A percentile compares a stretch with the other conserved stretches of the same genome.
phyloP scores from a whole-genome alignment of 2,797 vertebrate species.

The Aeoliscus strigatus region DNA sequence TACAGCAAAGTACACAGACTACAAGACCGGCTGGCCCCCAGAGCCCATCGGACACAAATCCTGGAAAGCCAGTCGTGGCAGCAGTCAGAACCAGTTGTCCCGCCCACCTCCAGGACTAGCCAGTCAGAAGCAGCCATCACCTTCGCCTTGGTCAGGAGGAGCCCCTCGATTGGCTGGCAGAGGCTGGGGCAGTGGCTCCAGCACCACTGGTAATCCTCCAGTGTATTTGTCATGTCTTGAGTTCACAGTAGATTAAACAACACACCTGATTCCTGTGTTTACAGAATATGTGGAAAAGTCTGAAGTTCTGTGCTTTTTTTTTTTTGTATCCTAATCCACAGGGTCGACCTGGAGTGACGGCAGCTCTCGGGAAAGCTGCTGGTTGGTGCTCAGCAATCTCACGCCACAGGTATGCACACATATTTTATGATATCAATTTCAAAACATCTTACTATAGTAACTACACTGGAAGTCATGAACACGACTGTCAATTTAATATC shows the following conservation, averaged over 20 bases:
- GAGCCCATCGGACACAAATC: constrained; percentile 98
- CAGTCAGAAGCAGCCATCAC: constrained; percentile 87
- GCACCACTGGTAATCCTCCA: constrained; percentile 77
- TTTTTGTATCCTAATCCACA: constrained; percentile 41
- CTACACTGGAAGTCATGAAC: neutral
- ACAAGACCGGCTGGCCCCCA: constrained; percentile 97
- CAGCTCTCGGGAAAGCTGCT: constrained; percentile 90
- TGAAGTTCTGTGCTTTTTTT: neutral
- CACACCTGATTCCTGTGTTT: no score
- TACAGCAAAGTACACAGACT: constrained; percentile 93
- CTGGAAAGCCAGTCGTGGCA: constrained; percentile 92
- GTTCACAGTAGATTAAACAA: no score
- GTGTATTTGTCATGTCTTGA: neutral
- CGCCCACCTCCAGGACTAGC: constrained; percentile 93
- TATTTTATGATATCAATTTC: no score
- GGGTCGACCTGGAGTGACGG: constrained; percentile 93
- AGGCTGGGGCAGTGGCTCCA: constrained; percentile 83
- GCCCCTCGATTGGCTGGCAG: constrained; percentile 83
- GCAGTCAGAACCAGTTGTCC: constrained; percentile 87
- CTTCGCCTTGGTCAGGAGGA: constrained; percentile 90
- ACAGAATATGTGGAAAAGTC: constrained; percentile 11
- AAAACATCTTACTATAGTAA: constrained; percentile 1
- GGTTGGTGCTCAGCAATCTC: constrained; percentile 98
- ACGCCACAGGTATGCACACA: constrained; percentile 88
- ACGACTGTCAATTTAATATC: neutral